Evolutionary conservation across 2,113 vertebrate genomes (phyloP).

Genomic region (Lophius piscatorius): DNA sequence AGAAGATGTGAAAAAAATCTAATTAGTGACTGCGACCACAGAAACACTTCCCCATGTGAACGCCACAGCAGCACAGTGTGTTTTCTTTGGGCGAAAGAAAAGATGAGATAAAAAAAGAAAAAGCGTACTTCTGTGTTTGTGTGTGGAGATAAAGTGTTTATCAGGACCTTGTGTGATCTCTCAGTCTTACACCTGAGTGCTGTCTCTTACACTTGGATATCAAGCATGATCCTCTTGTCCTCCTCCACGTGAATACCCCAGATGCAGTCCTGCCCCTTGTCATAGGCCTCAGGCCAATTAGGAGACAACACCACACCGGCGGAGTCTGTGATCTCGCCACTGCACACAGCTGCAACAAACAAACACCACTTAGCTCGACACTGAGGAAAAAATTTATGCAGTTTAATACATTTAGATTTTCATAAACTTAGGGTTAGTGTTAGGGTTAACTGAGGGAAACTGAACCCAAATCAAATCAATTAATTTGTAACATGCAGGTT

Average conservation of each 20-base stretch:
- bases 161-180: slow-evolving; percentile 29
- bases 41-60: slow-evolving; percentile 39
- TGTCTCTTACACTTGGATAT: slow-evolving; percentile 91
- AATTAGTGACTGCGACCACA: slow-evolving; percentile 62
- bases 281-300: slow-evolving; percentile 96
- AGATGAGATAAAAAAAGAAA: slow-evolving; percentile 5
- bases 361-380: slow-evolving; percentile 31
- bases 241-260: slow-evolving; percentile 98
- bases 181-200: slow-evolving; percentile 32
- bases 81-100: slow-evolving; percentile 2
- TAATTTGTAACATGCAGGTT: not conserved
- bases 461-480: not conserved
- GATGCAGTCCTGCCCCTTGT: slow-evolving; percentile 98
- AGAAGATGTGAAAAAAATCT: slow-evolving; percentile 50
- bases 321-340: slow-evolving; percentile 92
- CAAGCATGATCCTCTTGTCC: slow-evolving; percentile 96
- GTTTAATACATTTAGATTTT: too few relatives aligned
- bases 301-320: slow-evolving; percentile 94
- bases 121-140: slow-evolving; percentile 13
- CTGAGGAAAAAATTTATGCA: not conserved
- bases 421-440: too few relatives aligned
- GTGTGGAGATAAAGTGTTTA: slow-evolving; percentile 25
- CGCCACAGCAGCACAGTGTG: not conserved
- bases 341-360: slow-evolving; percentile 90
- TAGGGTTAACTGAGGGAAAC: too few relatives aligned